A percentile compares a stretch with the other conserved stretches of the same genome.
Evolutionary conservation across 2,888 invertebrate genomes (phyloP).

Genomic region (Drosophila mayaguana): DNA sequence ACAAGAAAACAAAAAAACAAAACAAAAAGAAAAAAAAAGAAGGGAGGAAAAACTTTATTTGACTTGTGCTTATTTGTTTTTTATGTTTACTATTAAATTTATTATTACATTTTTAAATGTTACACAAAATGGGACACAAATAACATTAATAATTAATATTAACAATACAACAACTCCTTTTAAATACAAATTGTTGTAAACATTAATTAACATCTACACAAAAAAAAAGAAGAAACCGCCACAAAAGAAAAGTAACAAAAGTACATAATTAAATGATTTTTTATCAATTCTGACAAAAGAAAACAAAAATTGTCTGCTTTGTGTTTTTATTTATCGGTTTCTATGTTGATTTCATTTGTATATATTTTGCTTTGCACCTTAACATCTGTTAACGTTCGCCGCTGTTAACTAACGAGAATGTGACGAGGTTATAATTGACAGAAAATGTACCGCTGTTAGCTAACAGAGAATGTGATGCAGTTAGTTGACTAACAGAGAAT

Average conservation of each 20-base stretch:
- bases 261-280: conserved; percentile 70
- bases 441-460: conserved; percentile 9
- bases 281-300: conserved; percentile 66
- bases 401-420: conserved; percentile 24
- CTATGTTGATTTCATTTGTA: conserved; percentile 22
- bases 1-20: conserved; percentile 21
- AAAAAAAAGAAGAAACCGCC: conserved; percentile 33
- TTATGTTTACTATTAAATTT: conserved; percentile 69
- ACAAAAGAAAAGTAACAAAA: conserved; percentile 60
- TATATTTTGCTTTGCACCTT: conserved; percentile 37
- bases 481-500: conserved; percentile 18
- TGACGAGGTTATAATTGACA: conserved; percentile 15
- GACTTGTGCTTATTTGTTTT: conserved; percentile 70
- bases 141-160: conserved; percentile 52
- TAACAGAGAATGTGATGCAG: conserved; percentile 13
- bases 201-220: conserved; percentile 22
- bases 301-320: conserved; percentile 47
- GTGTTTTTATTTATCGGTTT: conserved; percentile 42
- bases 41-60: conserved; percentile 39
- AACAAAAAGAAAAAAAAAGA: neutral
- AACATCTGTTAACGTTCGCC: conserved; percentile 33
- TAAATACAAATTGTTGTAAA: conserved; percentile 46
- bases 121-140: conserved; percentile 64
- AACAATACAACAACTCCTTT: conserved; percentile 33
- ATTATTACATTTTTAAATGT: conserved; percentile 74